phyloP scores from a whole-genome alignment of 2,113 vertebrate genomes.

The Onychostoma macrolepis region DNA sequence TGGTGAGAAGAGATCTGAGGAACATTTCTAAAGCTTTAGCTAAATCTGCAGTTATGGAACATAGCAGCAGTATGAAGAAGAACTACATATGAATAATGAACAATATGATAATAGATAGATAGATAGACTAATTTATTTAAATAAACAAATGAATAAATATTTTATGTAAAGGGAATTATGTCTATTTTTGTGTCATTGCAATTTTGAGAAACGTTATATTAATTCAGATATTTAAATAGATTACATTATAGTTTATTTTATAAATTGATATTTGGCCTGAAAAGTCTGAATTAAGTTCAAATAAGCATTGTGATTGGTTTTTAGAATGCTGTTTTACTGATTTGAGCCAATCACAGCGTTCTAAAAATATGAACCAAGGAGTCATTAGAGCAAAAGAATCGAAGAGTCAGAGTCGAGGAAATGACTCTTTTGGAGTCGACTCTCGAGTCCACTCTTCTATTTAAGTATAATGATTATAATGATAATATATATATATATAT shows the following conservation, averaged over 20 bases:
- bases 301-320: neutral
- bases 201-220: neutral
- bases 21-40: constrained; percentile 78
- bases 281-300: neutral
- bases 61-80: neutral
- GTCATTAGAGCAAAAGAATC: neutral
- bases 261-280: neutral
- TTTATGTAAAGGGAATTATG: neutral
- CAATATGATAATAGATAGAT: neutral
- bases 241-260: neutral
- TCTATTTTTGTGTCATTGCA: neutral
- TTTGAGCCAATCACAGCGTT: neutral
- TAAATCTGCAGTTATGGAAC: constrained; percentile 51
- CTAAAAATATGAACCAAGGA: neutral
- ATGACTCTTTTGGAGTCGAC: neutral
- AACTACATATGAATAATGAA: neutral
- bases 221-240: too few relatives aligned
- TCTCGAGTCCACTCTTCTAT: neutral
- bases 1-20: constrained; percentile 71
- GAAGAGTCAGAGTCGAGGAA: neutral
- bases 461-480: neutral
- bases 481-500: too few relatives aligned
- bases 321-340: neutral
- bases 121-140: neutral
- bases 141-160: neutral